phyloP scores from a whole-genome alignment of 2,888 invertebrate species.

The Vandiemenella viatica region DNA sequence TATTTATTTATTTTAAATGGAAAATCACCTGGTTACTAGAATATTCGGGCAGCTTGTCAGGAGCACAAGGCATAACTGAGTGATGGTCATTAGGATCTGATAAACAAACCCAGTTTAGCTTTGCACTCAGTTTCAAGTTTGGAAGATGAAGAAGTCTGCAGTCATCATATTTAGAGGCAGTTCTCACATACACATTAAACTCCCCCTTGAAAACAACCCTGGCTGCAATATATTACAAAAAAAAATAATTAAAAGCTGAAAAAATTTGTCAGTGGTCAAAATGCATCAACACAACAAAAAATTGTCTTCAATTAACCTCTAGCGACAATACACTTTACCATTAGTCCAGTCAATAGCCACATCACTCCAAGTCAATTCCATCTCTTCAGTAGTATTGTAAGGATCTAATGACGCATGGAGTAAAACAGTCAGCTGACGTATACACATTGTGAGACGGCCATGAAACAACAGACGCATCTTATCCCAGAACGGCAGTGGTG shows the following conservation, averaged over 20 bases:
- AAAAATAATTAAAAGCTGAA: too few relatives aligned
- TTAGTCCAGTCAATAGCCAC: conserved; percentile 93
- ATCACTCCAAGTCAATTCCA: conserved; percentile 93
- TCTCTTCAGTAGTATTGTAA: conserved; percentile 96
- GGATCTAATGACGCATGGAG: conserved; percentile 94
- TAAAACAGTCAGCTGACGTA: conserved; percentile 75
- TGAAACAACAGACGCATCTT: conserved; percentile 84
- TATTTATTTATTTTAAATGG: too few relatives aligned
- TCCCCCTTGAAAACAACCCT: conserved; percentile 86
- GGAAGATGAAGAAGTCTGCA: conserved; percentile 86
- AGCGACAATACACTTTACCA: conserved; percentile 39
- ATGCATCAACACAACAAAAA: too few relatives aligned
- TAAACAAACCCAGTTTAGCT: conserved; percentile 78
- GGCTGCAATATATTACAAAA: too few relatives aligned
- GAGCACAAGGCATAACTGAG: conserved; percentile 86
- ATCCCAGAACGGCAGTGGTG: conserved; percentile 93
- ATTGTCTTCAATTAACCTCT: too few relatives aligned
- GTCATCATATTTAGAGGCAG: conserved; percentile 98
- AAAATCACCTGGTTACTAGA: conserved; percentile 76
- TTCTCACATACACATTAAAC: conserved; percentile 85
- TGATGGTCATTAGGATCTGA: conserved; percentile 95
- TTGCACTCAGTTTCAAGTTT: conserved; percentile 65
- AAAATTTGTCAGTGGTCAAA: too few relatives aligned
- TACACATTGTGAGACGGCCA: conserved; percentile 78
- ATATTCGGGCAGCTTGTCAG: conserved; percentile 90